Evolutionary conservation across 53 echinoderm and acorn worm species (phyloP), one percentile per base, ranked within the genome.

Genomic region (Actinopyga echinites): DNA sequence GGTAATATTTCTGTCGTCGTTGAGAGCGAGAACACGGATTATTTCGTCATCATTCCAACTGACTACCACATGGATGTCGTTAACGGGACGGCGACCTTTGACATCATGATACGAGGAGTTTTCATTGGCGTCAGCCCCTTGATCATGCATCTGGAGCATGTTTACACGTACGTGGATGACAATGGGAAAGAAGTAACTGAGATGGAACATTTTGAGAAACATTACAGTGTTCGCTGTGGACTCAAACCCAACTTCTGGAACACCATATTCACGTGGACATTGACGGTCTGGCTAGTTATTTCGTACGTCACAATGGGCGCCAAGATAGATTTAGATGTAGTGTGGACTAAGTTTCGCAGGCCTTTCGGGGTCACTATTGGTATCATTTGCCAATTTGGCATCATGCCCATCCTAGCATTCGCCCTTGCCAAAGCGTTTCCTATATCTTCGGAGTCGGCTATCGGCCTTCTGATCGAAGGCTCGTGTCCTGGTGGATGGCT

Each of bases 401-500:
- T 97, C 64, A 97, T 97, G 94, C 97, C 97, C 9, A 73, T 92
- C 4, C 80, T 96, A 30, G 90, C 97, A 4, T 97, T 84, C 79
- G 85, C 37, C 21, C 65, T 97, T 4, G 94, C 97, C 7, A 69
- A 78, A 17, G 59, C 82, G 25, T 74, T 90, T 25, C 69, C 79
- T 1, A 64, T 94, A 33, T 75, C 88, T 12, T 69, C 86, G 15
- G 90, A 90, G 30, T 80, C 86, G 9, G 92, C 97, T 12, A 69
- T 97, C 29, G 97, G 97, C 2, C 85, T 97, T 25, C 61, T 97
- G 24, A 84, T 93, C 12, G 90, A 91, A 22, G 95, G 95, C 4
- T 91, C 91, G 29, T 93, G 95, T 38, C 97, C 97, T 11, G 97
- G 97, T 67, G 97, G 93, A 13, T 93, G 94, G 85, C 83, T 94